phyloP scores from a whole-genome alignment of 1,140 invertebrate species.

The Brachionus plicatilis region DNA sequence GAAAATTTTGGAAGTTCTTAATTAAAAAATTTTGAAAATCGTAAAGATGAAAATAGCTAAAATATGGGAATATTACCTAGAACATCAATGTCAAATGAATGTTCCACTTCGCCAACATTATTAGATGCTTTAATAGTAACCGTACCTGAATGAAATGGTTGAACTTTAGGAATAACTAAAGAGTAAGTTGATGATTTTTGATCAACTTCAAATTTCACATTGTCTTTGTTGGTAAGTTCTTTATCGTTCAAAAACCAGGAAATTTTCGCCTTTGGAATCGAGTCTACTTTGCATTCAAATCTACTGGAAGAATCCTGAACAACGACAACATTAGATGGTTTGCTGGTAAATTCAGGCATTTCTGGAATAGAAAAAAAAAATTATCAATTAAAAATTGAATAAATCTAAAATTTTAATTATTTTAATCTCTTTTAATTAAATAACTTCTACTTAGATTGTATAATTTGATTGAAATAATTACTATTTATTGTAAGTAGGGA shows the following conservation, averaged over 20 bases:
- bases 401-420: too few species aligned
- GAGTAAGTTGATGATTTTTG: neutral
- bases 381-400: too few species aligned
- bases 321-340: neutral
- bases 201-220: neutral
- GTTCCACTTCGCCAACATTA: neutral
- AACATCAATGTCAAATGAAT: neutral
- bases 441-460: too few species aligned
- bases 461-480: neutral
- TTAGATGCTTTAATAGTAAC: neutral
- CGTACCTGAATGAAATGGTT: neutral
- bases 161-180: neutral
- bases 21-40: neutral
- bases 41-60: neutral
- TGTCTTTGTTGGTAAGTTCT: slow-evolving; percentile 55
- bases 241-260: slow-evolving; percentile 80
- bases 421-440: too few species aligned
- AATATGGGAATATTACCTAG: neutral
- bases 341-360: neutral
- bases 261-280: slow-evolving; percentile 78
- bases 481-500: neutral
- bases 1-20: neutral
- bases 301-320: neutral
- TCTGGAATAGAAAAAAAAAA: neutral
- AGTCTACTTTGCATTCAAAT: slow-evolving; percentile 85